Conservation (phyloP, 2,888 invertebrate genomes). For the Cantharis rustica region DNA sequence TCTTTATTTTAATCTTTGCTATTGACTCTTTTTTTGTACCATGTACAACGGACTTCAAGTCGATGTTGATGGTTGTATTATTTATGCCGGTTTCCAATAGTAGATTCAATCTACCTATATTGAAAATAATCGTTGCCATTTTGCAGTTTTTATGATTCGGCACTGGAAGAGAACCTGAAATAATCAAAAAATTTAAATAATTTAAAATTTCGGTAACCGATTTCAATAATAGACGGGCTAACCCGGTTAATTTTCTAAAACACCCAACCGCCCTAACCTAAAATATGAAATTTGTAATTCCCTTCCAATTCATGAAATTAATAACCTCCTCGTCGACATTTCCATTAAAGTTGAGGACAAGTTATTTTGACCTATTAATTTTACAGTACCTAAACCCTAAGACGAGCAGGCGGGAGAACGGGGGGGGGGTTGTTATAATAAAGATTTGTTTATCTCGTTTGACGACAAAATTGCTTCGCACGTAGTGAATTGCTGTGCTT, state of each 20-base stretch:
- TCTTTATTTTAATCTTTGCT: too few relatives aligned
- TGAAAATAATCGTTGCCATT: too few relatives aligned
- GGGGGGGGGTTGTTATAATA: conserved; percentile 4
- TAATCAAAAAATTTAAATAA: too few relatives aligned
- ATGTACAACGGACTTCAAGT: too few relatives aligned
- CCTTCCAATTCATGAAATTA: not conserved
- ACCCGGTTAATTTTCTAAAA: not conserved
- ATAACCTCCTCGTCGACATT: not conserved
- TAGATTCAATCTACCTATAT: too few relatives aligned
- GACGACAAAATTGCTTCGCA: conserved; percentile 12
- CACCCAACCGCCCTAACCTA: not conserved
- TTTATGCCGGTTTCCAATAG: too few relatives aligned
- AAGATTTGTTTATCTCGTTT: conserved; percentile 11
- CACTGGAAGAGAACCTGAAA: too few relatives aligned
- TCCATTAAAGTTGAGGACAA: not conserved
- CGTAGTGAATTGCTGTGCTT: conserved; percentile 10
- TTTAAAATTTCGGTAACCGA: not conserved
- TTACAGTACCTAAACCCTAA: not conserved
- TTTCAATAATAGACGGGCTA: not conserved
- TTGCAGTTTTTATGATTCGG: too few relatives aligned
- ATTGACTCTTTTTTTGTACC: too few relatives aligned
- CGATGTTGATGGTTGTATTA: too few relatives aligned
- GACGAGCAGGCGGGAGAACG: not conserved
- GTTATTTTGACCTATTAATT: not conserved
- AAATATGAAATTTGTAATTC: not conserved